Conservation (phyloP, 2,797 vertebrate genomes). For the Acropternis orthonyx region DNA sequence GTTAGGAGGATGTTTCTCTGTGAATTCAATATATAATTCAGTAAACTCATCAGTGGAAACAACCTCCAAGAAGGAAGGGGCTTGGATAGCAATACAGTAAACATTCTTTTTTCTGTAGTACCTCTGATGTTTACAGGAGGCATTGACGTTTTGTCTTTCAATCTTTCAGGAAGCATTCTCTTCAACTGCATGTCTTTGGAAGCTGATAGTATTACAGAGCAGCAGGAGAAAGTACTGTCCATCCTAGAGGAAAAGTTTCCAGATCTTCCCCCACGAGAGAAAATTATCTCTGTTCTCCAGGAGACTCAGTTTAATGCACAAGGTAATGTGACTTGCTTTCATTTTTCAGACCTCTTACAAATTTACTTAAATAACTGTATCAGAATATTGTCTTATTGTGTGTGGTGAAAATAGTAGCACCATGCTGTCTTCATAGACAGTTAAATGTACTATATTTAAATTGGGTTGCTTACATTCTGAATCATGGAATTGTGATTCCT, state of each 20-base stretch:
- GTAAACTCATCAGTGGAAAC: background rate
- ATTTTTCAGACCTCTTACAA: background rate
- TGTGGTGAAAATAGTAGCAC: background rate
- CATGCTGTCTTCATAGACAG: background rate
- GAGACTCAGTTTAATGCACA: conserved; percentile 68
- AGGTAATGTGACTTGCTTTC: conserved; percentile 52
- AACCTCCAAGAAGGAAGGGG: background rate
- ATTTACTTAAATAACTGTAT: background rate
- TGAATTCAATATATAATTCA: background rate
- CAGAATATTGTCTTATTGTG: background rate
- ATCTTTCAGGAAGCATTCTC: conserved; percentile 82
- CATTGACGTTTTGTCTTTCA: background rate
- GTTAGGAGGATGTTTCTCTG: background rate
- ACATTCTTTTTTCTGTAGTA: background rate
- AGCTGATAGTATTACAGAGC: conserved; percentile 72
- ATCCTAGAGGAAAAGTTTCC: conserved; percentile 81
- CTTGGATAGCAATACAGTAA: background rate
- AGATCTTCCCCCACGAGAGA: conserved; percentile 71
- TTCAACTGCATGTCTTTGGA: conserved; percentile 80
- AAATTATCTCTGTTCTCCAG: conserved; percentile 71
- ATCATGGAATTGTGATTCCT: background rate
- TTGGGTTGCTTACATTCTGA: background rate
- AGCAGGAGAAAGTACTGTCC: conserved; percentile 81
- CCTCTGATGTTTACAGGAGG: background rate
- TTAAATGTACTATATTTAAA: background rate